These are phyloP conservation scores for Clarias pachynema DNA, from an alignment of 2,797 vertebrate species.

Conservation along the genomic window DNA sequence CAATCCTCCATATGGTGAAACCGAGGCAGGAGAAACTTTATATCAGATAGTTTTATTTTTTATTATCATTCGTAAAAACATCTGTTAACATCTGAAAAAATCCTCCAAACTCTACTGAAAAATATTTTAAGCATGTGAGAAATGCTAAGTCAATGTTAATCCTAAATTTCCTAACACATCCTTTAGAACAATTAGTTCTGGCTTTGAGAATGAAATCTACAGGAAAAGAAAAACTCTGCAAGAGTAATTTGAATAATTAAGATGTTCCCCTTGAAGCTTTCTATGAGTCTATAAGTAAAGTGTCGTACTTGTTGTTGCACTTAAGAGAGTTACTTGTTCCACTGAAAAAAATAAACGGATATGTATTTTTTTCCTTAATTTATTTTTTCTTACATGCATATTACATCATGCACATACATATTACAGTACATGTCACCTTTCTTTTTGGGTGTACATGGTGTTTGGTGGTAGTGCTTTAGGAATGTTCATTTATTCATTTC, in stretches of 20 bases:
- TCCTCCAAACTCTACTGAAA: neutral
- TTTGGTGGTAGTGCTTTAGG: neutral
- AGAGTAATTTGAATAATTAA: neutral
- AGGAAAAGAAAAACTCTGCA: neutral
- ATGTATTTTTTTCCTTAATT: neutral
- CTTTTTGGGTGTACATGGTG: neutral
- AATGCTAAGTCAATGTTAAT: neutral
- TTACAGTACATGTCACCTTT: neutral
- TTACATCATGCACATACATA: neutral
- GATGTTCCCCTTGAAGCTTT: neutral
- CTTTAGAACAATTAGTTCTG: conserved; percentile 3
- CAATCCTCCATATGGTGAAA: neutral
- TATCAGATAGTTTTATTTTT: neutral
- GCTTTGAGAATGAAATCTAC: neutral
- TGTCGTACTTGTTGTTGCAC: neutral
- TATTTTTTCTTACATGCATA: neutral
- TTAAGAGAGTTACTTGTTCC: neutral
- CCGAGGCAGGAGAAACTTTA: neutral
- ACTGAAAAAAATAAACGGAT: too few species aligned
- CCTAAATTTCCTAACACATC: neutral
- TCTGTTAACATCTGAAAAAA: neutral
- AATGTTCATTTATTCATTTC: neutral
- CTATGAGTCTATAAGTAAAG: neutral
- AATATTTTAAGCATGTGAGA: neutral
- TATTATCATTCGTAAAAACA: neutral